These are phyloP conservation scores for Drosophila trapezifrons DNA, from an alignment of 1,140 invertebrate species.

Conservation along the genomic window DNA sequence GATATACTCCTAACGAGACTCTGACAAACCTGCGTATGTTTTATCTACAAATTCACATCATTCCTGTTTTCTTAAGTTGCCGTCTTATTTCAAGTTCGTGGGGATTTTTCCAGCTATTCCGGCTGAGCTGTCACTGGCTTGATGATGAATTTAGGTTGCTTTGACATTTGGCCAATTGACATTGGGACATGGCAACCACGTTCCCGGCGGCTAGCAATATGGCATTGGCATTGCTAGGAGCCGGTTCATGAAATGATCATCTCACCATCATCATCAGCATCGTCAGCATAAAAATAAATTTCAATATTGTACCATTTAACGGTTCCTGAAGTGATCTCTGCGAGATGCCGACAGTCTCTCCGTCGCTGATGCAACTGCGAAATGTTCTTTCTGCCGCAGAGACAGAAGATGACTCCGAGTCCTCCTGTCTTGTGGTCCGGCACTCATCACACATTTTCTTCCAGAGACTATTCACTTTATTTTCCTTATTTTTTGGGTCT, in stretches of 20 bases:
- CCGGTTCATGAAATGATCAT: slow-evolving; percentile 50
- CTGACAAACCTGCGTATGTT: neutral
- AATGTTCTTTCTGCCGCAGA: slow-evolving; percentile 31
- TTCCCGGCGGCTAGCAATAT: slow-evolving; percentile 18
- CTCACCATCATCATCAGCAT: slow-evolving; percentile 52
- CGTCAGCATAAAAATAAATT: slow-evolving; percentile 74
- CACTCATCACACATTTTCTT: slow-evolving; percentile 57
- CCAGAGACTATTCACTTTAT: slow-evolving; percentile 23
- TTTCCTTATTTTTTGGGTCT: slow-evolving; percentile 17
- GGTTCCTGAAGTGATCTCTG: slow-evolving; percentile 44
- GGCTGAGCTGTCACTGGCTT: slow-evolving; percentile 35
- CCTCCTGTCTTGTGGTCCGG: slow-evolving; percentile 33
- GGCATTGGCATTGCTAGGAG: slow-evolving; percentile 45
- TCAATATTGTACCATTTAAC: slow-evolving; percentile 80
- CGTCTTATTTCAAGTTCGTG: slow-evolving; percentile 36
- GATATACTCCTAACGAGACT: neutral
- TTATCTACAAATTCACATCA: neutral
- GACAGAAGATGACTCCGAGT: slow-evolving; percentile 42
- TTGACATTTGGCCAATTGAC: slow-evolving; percentile 69
- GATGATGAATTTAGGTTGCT: slow-evolving; percentile 59
- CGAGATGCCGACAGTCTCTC: slow-evolving; percentile 2
- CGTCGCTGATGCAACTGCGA: slow-evolving; percentile 11
- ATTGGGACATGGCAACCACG: slow-evolving; percentile 30
- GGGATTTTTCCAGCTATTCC: slow-evolving; percentile 17
- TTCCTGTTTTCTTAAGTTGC: slow-evolving; percentile 4